These are phyloP conservation scores for Bos indicus DNA, from an alignment of 2,113 vertebrate species.

Conservation along the genomic window DNA sequence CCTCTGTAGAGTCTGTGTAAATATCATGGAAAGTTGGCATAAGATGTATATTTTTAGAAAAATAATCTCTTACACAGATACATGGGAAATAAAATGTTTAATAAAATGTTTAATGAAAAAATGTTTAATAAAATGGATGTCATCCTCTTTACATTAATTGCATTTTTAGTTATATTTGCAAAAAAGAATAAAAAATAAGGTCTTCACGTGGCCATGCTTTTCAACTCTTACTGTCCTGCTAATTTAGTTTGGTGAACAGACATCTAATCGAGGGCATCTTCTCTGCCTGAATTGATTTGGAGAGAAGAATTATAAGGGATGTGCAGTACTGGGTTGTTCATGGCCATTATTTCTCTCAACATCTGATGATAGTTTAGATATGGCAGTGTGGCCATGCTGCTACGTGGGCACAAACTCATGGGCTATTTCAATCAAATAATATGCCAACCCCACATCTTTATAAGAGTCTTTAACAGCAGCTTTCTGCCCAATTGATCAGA, in stretches of 20 bases:
- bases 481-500: neutral
- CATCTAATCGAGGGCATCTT: neutral
- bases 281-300: neutral
- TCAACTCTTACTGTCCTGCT: neutral
- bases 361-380: neutral
- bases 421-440: neutral
- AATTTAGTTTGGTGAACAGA: neutral
- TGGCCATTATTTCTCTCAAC: neutral
- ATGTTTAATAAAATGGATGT: neutral
- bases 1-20: slow-evolving; percentile 69
- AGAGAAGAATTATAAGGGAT: neutral
- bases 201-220: neutral
- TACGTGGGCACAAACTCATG: neutral
- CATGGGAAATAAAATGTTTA: neutral
- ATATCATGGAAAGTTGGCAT: slow-evolving; percentile 63
- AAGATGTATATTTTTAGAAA: slow-evolving; percentile 31
- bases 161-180: neutral
- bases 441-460: neutral
- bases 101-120: neutral
- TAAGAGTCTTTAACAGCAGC: neutral
- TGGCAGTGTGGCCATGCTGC: neutral
- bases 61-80: slow-evolving; percentile 45
- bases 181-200: neutral
- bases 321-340: accelerated
- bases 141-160: slow-evolving; percentile 24